Conservation (phyloP, 2,797 vertebrate genomes). For the Graptemys geographica region DNA sequence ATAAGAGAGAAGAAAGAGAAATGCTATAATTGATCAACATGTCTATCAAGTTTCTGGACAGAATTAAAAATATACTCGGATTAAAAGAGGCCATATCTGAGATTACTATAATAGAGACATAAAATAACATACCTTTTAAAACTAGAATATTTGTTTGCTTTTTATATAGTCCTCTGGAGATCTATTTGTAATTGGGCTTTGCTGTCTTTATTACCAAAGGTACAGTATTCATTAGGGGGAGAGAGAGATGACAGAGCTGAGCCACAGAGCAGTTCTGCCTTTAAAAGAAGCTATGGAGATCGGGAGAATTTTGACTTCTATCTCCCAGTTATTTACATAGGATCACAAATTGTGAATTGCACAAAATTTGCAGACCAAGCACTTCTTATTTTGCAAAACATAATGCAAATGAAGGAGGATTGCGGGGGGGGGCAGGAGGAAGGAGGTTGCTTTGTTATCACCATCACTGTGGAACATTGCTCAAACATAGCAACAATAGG, state of each 20-base stretch:
- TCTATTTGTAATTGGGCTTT: conserved; percentile 22
- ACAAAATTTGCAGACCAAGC: not conserved
- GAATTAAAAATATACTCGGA: not conserved
- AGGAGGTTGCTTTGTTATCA: conserved; percentile 61
- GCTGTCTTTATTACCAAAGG: not conserved
- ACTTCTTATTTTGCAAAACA: conserved; percentile 36
- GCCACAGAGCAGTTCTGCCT: not conserved
- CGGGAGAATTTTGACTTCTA: not conserved
- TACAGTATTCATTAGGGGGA: accelerated
- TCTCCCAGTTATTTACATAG: not conserved
- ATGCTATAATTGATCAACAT: not conserved
- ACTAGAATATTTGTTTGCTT: not conserved
- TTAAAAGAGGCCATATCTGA: not conserved
- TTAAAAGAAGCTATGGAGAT: not conserved
- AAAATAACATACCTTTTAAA: not conserved
- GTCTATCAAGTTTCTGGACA: not conserved
- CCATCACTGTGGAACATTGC: conserved; percentile 57
- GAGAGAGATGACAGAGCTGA: not conserved
- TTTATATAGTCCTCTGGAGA: not conserved
- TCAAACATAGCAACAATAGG: conserved; percentile 65
- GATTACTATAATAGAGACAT: not conserved
- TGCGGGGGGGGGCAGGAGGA: accelerated
- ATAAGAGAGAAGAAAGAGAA: not conserved
- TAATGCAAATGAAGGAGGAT: not conserved
- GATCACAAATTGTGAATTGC: not conserved